Evolutionary conservation across 2,113 vertebrate genomes (phyloP).

Genomic region (Capricornis sumatraensis): DNA sequence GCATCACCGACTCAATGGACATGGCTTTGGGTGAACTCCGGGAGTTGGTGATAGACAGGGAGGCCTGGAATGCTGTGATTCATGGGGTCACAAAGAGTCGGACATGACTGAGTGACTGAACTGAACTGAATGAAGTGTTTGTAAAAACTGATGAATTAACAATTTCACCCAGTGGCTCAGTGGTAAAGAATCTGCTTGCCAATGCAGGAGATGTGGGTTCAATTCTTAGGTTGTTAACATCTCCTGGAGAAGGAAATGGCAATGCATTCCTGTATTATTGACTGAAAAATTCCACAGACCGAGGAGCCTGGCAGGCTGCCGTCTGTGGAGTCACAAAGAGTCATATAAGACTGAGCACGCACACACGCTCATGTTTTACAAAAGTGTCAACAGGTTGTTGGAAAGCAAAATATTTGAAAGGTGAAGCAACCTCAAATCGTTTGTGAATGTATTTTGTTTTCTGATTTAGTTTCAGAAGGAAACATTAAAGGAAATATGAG

Average conservation of each 20-base stretch:
- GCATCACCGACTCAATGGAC: no score
- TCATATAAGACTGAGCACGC: not conserved
- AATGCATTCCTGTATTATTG: not conserved
- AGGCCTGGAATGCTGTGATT: accelerated
- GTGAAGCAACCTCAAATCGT: not conserved
- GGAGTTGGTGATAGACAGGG: no score
- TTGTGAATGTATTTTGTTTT: not conserved
- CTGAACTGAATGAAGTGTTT: not conserved
- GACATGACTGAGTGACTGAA: no score
- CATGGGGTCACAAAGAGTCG: no score
- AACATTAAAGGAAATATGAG: not conserved
- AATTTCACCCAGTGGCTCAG: not conserved
- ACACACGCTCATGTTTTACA: not conserved
- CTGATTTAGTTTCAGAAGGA: not conserved
- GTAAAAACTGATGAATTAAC: not conserved
- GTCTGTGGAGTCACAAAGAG: not conserved
- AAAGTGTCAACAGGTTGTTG: not conserved
- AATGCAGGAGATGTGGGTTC: not conserved
- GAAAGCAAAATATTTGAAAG: conserved; percentile 7
- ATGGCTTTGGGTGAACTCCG: no score
- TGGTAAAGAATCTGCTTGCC: not conserved
- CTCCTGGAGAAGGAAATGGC: not conserved
- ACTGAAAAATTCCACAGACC: not conserved
- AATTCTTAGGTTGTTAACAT: not conserved
- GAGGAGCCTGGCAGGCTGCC: not conserved